A percentile compares a stretch with the other conserved stretches of the same genome.
phyloP scores from a whole-genome alignment of 2,797 vertebrate genomes.

The Arrhamphus sclerolepis region DNA sequence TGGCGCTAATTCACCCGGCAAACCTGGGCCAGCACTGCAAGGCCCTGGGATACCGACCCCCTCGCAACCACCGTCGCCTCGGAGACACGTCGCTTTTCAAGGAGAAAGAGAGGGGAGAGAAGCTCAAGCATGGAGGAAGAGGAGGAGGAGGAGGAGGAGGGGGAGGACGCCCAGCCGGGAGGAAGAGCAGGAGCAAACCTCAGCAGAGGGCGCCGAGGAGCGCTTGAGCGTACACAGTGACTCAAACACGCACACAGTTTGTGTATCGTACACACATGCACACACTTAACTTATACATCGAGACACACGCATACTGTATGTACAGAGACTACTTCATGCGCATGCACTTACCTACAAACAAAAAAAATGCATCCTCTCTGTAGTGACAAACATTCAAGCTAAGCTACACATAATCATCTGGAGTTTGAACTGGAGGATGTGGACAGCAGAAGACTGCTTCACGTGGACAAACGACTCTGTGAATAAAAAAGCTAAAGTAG shows the following conservation, averaged over 20 bases:
- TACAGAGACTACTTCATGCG: slow-evolving; percentile 62
- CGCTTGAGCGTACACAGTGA: slow-evolving; percentile 54
- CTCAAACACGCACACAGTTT: slow-evolving; percentile 30
- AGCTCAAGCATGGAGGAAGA: slow-evolving; percentile 68
- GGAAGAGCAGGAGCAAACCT: slow-evolving; percentile 83
- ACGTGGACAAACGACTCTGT: slow-evolving; percentile 39
- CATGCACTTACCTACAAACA: slow-evolving; percentile 55
- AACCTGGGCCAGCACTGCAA: slow-evolving; percentile 80
- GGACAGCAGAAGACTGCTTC: slow-evolving; percentile 25
- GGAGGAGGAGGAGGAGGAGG: slow-evolving; percentile 52
- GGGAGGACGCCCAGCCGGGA: slow-evolving; percentile 61
- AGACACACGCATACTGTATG: slow-evolving; percentile 61
- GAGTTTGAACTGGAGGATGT: slow-evolving; percentile 45
- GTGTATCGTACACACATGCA: slow-evolving; percentile 4
- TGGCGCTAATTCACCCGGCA: slow-evolving; percentile 76
- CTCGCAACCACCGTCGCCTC: slow-evolving; percentile 67
- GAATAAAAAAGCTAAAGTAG: slow-evolving; percentile 19
- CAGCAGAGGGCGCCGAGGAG: slow-evolving; percentile 83
- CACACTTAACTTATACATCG: slow-evolving; percentile 65
- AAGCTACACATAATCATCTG: slow-evolving; percentile 44
- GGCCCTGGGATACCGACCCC: slow-evolving; percentile 72
- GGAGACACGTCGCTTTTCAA: slow-evolving; percentile 36
- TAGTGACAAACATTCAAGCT: slow-evolving; percentile 39
- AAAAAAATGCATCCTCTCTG: slow-evolving; percentile 40
- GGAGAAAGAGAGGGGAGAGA: slow-evolving; percentile 62